phyloP scores from a whole-genome alignment of 2,888 invertebrate species.

The Ramazzottius varieornatus region DNA sequence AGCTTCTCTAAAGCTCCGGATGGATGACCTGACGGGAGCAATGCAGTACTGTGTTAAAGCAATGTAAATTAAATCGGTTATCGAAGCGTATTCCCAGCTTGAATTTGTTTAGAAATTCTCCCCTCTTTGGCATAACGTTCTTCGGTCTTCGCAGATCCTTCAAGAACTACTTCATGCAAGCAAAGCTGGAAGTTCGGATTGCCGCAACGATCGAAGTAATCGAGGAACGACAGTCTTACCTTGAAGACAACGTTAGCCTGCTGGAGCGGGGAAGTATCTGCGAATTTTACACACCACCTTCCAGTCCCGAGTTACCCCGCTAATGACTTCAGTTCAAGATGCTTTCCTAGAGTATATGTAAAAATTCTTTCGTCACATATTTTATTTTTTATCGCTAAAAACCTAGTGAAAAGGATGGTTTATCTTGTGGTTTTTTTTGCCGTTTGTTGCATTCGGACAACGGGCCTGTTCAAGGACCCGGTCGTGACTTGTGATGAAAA shows the following conservation, averaged over 20 bases:
- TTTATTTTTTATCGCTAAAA: no score
- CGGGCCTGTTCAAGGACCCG: no score
- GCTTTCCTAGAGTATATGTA: no score
- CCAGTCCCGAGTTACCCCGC: not conserved
- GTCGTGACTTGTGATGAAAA: no score
- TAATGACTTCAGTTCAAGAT: no score
- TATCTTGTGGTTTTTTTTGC: no score
- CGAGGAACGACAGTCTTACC: not conserved
- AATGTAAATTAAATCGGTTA: no score
- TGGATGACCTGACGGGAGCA: not conserved
- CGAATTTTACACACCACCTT: conserved; percentile 2
- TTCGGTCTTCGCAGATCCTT: not conserved
- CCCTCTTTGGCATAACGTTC: not conserved
- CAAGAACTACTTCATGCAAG: not conserved
- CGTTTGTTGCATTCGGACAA: no score
- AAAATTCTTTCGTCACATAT: no score
- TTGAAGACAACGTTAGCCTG: not conserved
- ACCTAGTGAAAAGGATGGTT: no score
- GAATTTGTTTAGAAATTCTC: no score
- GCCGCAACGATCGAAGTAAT: not conserved
- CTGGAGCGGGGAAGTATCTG: not conserved
- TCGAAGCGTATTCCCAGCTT: no score
- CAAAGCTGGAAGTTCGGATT: not conserved
- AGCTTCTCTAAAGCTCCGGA: not conserved
- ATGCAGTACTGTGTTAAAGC: not conserved